These are phyloP conservation scores for Rhinogobio ventralis DNA, from an alignment of 2,797 vertebrate genomes.

Conservation along the genomic window DNA sequence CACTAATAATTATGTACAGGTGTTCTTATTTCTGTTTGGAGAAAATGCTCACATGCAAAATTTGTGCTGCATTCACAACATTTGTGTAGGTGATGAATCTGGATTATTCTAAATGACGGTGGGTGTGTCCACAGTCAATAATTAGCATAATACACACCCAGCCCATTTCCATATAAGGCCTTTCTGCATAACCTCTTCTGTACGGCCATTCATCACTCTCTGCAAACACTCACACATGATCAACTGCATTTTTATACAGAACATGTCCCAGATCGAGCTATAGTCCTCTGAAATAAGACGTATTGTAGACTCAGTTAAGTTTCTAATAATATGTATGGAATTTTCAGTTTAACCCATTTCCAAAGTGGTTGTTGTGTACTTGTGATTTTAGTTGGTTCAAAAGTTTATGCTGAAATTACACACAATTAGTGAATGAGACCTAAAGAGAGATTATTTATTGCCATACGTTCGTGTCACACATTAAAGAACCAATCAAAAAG, in stretches of 20 bases:
- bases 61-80: background rate
- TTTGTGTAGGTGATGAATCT: background rate
- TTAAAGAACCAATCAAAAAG: background rate
- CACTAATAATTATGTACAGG: background rate
- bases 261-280: background rate
- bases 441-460: background rate
- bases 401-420: background rate
- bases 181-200: background rate
- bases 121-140: background rate
- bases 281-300: background rate
- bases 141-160: slow-evolving; percentile 6
- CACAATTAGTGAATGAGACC: background rate
- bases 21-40: background rate
- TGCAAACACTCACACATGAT: background rate
- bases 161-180: background rate
- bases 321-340: background rate
- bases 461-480: background rate
- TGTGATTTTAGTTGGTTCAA: background rate
- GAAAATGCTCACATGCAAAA: background rate
- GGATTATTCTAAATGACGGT: background rate
- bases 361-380: background rate
- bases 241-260: background rate
- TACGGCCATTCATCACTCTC: background rate
- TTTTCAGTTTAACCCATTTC: background rate
- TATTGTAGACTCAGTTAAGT: background rate